These are phyloP conservation scores for Sebastolobus alascanus DNA, from an alignment of 2,797 vertebrate species.

Conservation along the genomic window DNA sequence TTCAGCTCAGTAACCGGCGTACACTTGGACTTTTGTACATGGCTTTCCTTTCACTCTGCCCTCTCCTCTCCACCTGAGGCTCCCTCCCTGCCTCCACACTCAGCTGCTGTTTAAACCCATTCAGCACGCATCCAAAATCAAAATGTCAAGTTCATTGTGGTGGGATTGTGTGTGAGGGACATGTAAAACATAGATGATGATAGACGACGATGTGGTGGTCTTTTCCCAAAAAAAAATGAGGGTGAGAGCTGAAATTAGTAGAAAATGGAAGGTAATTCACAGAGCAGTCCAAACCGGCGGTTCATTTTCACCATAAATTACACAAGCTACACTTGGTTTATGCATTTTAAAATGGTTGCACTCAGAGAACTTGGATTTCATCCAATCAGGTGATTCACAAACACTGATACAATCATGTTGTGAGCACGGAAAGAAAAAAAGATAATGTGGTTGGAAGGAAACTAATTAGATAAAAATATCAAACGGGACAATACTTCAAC, in stretches of 20 bases:
- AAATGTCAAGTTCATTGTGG: conserved; percentile 45
- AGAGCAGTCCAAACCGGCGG: neutral
- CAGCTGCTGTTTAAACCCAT: conserved; percentile 50
- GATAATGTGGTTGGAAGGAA: too few species aligned
- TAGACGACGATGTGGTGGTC: neutral
- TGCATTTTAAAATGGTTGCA: neutral
- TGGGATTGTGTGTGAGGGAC: neutral
- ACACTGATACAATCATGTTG: too few species aligned
- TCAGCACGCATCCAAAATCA: conserved; percentile 41
- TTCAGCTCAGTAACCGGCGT: conserved; percentile 73
- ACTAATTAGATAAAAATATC: too few species aligned
- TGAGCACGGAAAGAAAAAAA: too few species aligned
- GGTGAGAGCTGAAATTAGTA: neutral
- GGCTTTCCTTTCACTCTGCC: conserved; percentile 64
- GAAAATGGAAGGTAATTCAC: neutral
- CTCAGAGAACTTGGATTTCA: neutral
- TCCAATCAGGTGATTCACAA: neutral
- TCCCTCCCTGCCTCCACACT: conserved; percentile 52
- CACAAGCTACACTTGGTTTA: neutral
- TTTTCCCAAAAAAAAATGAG: neutral
- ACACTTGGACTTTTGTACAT: conserved; percentile 80
- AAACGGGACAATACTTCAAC: too few species aligned
- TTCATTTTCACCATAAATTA: neutral
- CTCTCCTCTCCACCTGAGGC: conserved; percentile 73
- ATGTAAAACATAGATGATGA: conserved; percentile 2